Percentiles rank a stretch among this genome's conserved stretches.
Evolutionary conservation across 2,797 vertebrate genomes (phyloP).

Genomic region (Poecilia velifera): DNA sequence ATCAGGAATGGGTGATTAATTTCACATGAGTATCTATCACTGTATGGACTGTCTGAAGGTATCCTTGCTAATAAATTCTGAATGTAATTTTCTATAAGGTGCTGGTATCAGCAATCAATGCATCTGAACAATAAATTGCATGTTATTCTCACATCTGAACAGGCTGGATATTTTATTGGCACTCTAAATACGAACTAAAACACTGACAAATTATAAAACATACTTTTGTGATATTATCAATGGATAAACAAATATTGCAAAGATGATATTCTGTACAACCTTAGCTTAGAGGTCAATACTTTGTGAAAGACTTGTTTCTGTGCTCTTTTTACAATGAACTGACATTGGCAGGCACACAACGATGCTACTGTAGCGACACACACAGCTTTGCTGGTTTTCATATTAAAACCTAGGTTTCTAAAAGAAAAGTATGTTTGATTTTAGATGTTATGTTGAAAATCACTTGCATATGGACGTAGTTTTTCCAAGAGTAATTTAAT

Average conservation of each 20-base stretch:
- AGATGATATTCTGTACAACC: neutral
- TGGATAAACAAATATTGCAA: neutral
- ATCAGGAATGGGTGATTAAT: neutral
- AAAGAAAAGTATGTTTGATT: no score
- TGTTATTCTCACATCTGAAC: neutral
- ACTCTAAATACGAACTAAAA: neutral
- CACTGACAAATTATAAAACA: neutral
- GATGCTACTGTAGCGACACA: neutral
- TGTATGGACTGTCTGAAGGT: neutral
- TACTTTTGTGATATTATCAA: neutral
- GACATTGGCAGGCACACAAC: neutral
- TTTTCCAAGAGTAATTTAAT: no score
- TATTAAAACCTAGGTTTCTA: neutral
- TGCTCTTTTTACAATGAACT: neutral
- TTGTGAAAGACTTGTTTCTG: neutral
- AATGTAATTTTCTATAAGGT: neutral
- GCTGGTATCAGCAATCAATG: neutral
- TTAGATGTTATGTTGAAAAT: no score
- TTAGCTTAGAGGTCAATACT: neutral
- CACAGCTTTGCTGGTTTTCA: neutral
- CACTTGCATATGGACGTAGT: neutral
- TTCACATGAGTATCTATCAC: neutral
- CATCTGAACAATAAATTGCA: neutral
- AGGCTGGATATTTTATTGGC: neutral
- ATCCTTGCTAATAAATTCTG: neutral